These are phyloP conservation scores for Sandelia bainsii DNA, from an alignment of 2,797 vertebrate species.

Conservation along the genomic window DNA sequence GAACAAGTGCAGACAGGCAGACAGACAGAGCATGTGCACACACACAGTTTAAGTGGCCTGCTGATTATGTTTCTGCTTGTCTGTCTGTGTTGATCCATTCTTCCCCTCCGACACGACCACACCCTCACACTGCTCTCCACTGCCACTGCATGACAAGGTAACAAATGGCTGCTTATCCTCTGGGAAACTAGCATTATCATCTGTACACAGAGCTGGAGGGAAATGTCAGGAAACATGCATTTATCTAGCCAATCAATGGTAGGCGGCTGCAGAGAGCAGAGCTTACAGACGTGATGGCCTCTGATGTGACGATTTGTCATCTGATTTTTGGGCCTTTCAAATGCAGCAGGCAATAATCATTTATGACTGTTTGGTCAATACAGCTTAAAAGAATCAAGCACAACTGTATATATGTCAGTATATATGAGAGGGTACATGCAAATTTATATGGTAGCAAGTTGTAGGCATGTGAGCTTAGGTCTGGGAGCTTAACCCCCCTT, in stretches of 20 bases:
- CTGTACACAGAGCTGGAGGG: constrained; percentile 44
- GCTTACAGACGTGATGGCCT: constrained; percentile 1
- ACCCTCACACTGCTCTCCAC: constrained; percentile 26
- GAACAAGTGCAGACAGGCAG: constrained; percentile 48
- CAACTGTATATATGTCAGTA: neutral
- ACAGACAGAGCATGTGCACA: constrained; percentile 41
- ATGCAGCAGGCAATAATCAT: constrained; percentile 28
- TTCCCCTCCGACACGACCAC: constrained; percentile 37
- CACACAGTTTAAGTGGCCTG: constrained; percentile 45
- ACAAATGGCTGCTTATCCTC: constrained; percentile 57
- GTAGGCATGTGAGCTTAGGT: neutral
- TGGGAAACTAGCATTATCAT: constrained; percentile 53
- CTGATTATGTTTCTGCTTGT: constrained; percentile 58
- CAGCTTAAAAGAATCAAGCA: constrained; percentile 16
- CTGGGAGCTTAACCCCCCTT: neutral
- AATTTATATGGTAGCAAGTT: constrained; percentile 12
- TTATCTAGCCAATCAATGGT: constrained; percentile 61
- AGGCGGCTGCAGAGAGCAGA: constrained; percentile 19
- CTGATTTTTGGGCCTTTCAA: constrained; percentile 14
- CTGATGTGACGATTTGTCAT: constrained; percentile 5
- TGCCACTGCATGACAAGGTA: constrained; percentile 43
- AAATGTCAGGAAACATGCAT: constrained; percentile 52
- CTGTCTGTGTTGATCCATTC: constrained; percentile 49
- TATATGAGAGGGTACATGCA: neutral
- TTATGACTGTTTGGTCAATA: constrained; percentile 13